Evolutionary conservation across 2,888 invertebrate genomes (phyloP).

Genomic region (Xestia xanthographa): DNA sequence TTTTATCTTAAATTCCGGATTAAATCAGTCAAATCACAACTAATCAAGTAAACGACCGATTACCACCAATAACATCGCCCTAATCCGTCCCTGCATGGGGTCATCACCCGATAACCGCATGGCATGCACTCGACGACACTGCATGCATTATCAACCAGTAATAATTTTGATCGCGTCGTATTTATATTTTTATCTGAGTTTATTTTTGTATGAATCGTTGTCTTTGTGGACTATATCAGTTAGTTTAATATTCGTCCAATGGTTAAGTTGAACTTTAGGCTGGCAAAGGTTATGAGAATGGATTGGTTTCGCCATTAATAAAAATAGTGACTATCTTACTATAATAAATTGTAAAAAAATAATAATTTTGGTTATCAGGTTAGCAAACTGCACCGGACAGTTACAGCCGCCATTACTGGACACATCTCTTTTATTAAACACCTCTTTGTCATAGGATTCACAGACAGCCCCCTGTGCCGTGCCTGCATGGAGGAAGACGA

Average conservation of each 20-base stretch:
- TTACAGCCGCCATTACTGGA: no score
- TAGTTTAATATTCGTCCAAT: background rate
- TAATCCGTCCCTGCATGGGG: conserved; percentile 64
- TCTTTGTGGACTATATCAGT: conserved; percentile 17
- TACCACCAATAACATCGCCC: background rate
- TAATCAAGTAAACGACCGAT: conserved; percentile 1
- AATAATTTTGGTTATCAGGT: background rate
- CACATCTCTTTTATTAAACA: no score
- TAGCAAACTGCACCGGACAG: background rate
- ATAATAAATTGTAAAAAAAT: no score
- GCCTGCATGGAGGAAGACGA: no score
- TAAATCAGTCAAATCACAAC: background rate
- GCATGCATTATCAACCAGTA: conserved; percentile 57
- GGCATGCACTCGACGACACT: conserved; percentile 64
- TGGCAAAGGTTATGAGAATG: background rate
- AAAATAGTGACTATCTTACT: background rate
- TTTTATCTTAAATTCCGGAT: background rate
- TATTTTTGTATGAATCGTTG: conserved; percentile 25
- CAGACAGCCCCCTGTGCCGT: no score
- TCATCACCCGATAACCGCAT: conserved; percentile 70
- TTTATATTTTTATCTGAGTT: conserved; percentile 28
- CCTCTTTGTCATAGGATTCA: no score
- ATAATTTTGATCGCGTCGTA: conserved; percentile 44
- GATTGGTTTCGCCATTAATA: background rate
- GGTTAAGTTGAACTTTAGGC: background rate